Evolutionary conservation across 2,113 vertebrate species (phyloP).

Genomic region (Crotalus viridis): DNA sequence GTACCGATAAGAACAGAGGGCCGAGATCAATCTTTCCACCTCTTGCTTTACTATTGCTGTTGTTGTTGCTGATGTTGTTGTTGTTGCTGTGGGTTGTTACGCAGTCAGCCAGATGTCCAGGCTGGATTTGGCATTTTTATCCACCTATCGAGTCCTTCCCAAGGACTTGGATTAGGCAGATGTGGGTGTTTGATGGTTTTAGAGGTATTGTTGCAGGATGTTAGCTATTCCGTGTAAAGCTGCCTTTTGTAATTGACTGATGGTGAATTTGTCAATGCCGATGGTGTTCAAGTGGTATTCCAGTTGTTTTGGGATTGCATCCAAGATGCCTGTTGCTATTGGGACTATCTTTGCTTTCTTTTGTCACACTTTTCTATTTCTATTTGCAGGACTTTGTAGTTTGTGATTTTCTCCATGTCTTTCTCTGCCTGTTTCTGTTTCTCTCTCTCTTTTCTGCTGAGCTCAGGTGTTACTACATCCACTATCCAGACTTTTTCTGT

Average conservation of each 20-base stretch:
- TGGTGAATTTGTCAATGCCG: background rate
- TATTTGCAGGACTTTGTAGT: too few relatives aligned
- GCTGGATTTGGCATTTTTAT: background rate
- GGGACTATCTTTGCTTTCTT: too few relatives aligned
- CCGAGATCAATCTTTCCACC: slow-evolving; percentile 72
- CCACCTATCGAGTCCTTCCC: background rate
- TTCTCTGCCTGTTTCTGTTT: background rate
- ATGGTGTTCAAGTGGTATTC: background rate
- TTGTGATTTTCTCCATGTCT: too few relatives aligned
- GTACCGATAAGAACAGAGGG: slow-evolving; percentile 75
- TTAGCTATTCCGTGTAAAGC: background rate
- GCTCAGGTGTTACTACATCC: too few relatives aligned
- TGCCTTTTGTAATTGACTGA: background rate
- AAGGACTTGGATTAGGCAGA: too few relatives aligned
- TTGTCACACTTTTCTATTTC: too few relatives aligned
- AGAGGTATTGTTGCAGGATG: background rate
- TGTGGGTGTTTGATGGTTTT: background rate
- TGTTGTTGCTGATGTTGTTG: background rate
- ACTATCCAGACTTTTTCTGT: too few relatives aligned
- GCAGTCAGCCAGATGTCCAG: background rate
- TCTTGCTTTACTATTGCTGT: background rate
- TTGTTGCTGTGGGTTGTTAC: too few relatives aligned
- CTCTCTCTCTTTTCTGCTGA: slow-evolving; percentile 20
- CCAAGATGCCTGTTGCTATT: background rate
- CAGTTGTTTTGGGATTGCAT: background rate